Conservation (phyloP, 1,140 invertebrate species). For the Magallana gigas region DNA sequence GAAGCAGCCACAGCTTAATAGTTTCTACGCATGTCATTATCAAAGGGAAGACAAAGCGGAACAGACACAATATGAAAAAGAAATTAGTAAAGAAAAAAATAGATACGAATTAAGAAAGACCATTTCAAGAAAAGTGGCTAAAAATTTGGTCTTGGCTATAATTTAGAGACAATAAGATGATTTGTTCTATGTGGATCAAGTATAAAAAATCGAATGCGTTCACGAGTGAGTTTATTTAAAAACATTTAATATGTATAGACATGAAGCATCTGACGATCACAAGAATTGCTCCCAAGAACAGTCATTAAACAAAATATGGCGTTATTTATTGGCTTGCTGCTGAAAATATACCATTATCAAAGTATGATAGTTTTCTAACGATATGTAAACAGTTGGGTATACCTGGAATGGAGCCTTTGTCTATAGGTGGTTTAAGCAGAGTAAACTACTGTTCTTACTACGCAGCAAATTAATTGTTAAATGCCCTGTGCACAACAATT, state of each 20-base stretch:
- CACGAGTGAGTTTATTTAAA: constrained; percentile 19
- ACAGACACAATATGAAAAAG: neutral
- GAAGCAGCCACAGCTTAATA: neutral
- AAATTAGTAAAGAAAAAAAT: neutral
- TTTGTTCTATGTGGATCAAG: neutral
- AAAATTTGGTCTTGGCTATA: neutral
- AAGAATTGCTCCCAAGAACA: neutral
- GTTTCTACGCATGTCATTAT: neutral
- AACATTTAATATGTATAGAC: constrained; percentile 37
- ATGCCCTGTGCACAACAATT: constrained; percentile 12
- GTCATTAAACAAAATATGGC: neutral
- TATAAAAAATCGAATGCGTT: neutral
- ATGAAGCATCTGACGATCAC: constrained; percentile 22
- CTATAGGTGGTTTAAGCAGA: constrained; percentile 25
- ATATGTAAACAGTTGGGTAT: constrained; percentile 26
- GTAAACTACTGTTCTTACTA: constrained; percentile 42
- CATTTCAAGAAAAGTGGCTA: neutral
- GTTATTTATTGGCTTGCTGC: constrained; percentile 31
- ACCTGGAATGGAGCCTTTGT: neutral
- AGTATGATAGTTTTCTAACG: constrained; percentile 40
- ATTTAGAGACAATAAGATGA: constrained; percentile 36
- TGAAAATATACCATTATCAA: constrained; percentile 43
- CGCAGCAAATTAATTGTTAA: constrained; percentile 36
- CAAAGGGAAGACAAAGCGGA: neutral
- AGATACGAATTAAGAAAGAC: neutral